phyloP scores from a whole-genome alignment of 2,888 invertebrate genomes.

The Clistopyga incitator region DNA sequence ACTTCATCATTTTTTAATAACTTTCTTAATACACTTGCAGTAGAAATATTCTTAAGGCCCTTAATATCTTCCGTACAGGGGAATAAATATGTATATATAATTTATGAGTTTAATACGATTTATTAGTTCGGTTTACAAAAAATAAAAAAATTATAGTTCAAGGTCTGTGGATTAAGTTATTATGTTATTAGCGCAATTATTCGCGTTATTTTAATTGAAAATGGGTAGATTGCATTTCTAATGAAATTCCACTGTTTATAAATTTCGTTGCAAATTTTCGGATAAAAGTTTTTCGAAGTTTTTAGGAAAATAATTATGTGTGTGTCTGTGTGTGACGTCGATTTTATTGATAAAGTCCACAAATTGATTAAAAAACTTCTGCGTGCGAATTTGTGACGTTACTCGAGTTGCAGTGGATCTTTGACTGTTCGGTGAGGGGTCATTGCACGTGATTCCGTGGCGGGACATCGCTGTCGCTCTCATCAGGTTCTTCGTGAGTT shows the following conservation, averaged over 20 bases:
- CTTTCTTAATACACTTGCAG: neutral
- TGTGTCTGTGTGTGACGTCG: neutral
- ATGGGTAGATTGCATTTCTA: too few species aligned
- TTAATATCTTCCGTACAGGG: neutral
- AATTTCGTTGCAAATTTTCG: too few species aligned
- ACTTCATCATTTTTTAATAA: neutral
- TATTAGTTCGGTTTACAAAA: neutral
- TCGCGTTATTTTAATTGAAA: too few species aligned
- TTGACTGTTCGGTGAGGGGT: conserved; percentile 5
- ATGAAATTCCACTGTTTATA: too few species aligned
- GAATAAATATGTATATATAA: neutral
- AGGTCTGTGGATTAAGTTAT: neutral
- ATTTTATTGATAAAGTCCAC: neutral
- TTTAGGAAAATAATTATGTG: neutral
- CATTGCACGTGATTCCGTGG: conserved; percentile 32
- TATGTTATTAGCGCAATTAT: too few species aligned
- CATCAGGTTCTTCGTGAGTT: conserved; percentile 31
- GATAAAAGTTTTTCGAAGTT: neutral
- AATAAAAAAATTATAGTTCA: neutral
- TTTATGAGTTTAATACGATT: neutral
- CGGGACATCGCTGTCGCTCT: conserved; percentile 20
- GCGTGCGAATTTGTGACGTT: neutral
- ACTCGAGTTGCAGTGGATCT: conserved; percentile 1
- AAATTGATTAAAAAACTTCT: conserved; percentile 10
- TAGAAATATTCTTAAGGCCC: neutral